A percentile compares a stretch with the other conserved stretches of the same genome.
These are phyloP conservation scores for Drosophila paranaensis DNA, from an alignment of 2,888 invertebrate species.

Conservation along the genomic window DNA sequence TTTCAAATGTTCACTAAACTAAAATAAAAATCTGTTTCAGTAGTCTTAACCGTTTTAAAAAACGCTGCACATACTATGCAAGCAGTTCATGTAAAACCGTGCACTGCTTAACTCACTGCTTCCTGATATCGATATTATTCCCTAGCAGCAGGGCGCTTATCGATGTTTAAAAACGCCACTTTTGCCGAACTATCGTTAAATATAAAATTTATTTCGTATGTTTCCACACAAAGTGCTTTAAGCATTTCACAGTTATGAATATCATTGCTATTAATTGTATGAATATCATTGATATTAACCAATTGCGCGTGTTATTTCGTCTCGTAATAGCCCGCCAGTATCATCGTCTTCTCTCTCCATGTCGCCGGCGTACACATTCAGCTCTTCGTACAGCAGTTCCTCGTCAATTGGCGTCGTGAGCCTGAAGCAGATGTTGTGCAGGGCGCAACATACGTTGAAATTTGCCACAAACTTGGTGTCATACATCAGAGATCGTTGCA, in stretches of 20 bases:
- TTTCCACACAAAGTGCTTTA: neutral
- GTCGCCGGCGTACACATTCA: neutral
- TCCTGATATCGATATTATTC: neutral
- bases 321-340: neutral
- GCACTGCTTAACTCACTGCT: neutral
- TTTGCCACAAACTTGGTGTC: neutral
- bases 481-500: conserved; percentile 2
- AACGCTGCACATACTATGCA: neutral
- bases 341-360: neutral
- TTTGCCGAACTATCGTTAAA: neutral
- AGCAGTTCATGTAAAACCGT: neutral
- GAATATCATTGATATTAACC: neutral
- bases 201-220: neutral
- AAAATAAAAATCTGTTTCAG: neutral
- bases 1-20: too few relatives aligned
- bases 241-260: neutral
- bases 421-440: conserved; percentile 12
- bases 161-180: neutral
- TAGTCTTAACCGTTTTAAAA: too few relatives aligned
- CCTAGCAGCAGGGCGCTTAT: neutral
- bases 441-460: conserved; percentile 9
- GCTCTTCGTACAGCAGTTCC: neutral
- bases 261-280: neutral
- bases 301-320: conserved; percentile 4
- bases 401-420: neutral